These are phyloP conservation scores for Sycophila texana DNA, from an alignment of 2,888 invertebrate species.

Conservation along the genomic window DNA sequence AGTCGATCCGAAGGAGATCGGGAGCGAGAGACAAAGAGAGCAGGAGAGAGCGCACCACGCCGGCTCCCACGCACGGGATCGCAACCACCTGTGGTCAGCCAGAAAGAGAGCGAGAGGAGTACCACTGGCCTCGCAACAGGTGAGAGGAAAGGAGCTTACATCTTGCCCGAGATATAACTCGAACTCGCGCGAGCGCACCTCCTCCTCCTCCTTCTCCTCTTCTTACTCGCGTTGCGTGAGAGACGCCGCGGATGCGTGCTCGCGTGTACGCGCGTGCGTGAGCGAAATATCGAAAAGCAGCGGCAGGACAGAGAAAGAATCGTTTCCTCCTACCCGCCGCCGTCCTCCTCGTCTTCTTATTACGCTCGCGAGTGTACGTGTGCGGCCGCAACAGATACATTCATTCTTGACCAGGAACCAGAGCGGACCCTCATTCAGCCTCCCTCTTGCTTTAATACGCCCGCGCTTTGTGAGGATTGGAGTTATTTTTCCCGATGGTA, in stretches of 20 bases:
- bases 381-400: not conserved
- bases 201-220: slow-evolving; percentile 6
- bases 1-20: not conserved
- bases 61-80: slow-evolving; percentile 68
- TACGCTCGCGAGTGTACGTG: not conserved
- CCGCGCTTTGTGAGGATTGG: not conserved
- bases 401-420: slow-evolving; percentile 24
- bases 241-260: slow-evolving; percentile 66
- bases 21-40: not conserved
- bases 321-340: slow-evolving; percentile 20
- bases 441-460: slow-evolving; percentile 1
- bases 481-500: not conserved
- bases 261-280: slow-evolving; percentile 68
- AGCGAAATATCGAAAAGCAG: slow-evolving; percentile 71
- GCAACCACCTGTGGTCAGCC: slow-evolving; percentile 62
- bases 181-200: slow-evolving; percentile 28
- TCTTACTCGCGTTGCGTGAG: slow-evolving; percentile 66
- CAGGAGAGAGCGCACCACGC: slow-evolving; percentile 34
- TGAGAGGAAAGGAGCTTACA: slow-evolving; percentile 62
- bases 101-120: slow-evolving; percentile 29
- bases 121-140: slow-evolving; percentile 66
- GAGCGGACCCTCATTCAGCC: slow-evolving; percentile 39
- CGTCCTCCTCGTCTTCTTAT: slow-evolving; percentile 14
- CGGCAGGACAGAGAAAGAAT: slow-evolving; percentile 41
- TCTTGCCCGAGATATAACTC: slow-evolving; percentile 46